Conservation (phyloP, 1,140 invertebrate genomes). For the Mesaphorura yosii region DNA sequence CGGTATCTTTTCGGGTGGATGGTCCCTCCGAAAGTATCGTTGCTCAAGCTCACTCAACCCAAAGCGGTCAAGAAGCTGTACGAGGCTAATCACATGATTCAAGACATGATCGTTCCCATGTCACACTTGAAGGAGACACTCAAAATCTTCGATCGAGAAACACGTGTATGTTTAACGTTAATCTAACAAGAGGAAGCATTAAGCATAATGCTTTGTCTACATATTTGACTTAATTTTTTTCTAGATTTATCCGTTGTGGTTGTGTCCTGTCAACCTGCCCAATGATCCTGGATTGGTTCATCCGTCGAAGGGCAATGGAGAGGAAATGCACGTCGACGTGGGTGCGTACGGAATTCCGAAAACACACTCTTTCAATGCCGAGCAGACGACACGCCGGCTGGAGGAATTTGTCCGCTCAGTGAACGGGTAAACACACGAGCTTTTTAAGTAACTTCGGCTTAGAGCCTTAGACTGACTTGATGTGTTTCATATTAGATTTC, state of each 20-base stretch:
- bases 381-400: slow-evolving; percentile 52
- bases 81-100: slow-evolving; percentile 65
- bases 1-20: slow-evolving; percentile 51
- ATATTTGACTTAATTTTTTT: neutral
- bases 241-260: slow-evolving; percentile 70
- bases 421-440: slow-evolving; percentile 45
- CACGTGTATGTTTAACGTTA: too few species aligned
- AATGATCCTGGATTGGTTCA: slow-evolving; percentile 58
- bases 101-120: slow-evolving; percentile 71
- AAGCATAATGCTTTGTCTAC: neutral
- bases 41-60: slow-evolving; percentile 70
- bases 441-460: neutral
- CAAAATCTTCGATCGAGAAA: slow-evolving; percentile 51
- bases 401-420: slow-evolving; percentile 57
- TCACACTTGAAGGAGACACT: slow-evolving; percentile 49
- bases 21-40: slow-evolving; percentile 67
- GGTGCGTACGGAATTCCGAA: slow-evolving; percentile 68
- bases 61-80: slow-evolving; percentile 59
- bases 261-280: slow-evolving; percentile 65
- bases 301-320: slow-evolving; percentile 36
- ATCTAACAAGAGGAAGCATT: slow-evolving; percentile 21
- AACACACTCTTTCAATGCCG: slow-evolving; percentile 48
- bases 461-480: neutral
- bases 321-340: slow-evolving; percentile 61
- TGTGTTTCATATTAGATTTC: slow-evolving; percentile 44